Conservation (phyloP, 2,888 invertebrate genomes). For the Ernsta delagoae region DNA sequence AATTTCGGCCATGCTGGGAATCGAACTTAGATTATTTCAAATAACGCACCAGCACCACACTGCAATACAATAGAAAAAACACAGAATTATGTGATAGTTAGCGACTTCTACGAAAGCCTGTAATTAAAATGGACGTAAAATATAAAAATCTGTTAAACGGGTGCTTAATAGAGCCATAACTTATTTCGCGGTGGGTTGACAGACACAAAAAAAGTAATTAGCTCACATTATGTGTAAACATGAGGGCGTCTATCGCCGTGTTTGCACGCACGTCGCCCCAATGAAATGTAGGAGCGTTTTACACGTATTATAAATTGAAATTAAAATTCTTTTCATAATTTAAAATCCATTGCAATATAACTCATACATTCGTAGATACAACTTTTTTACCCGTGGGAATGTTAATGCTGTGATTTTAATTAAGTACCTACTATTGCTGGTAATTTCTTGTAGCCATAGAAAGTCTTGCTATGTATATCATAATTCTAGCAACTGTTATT, state of each 20-base stretch:
- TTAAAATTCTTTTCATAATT: constrained; percentile 28
- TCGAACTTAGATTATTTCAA: not conserved
- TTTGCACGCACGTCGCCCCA: constrained; percentile 64
- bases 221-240: constrained; percentile 71
- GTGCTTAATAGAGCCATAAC: constrained; percentile 59
- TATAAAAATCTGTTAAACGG: constrained; percentile 31
- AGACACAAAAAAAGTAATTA: constrained; percentile 65
- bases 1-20: not conserved
- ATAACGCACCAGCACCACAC: not conserved
- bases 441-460: too few relatives aligned
- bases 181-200: constrained; percentile 52
- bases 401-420: too few relatives aligned
- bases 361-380: too few relatives aligned
- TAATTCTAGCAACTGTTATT: too few relatives aligned
- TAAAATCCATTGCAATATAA: not conserved
- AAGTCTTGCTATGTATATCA: too few relatives aligned
- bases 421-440: too few relatives aligned
- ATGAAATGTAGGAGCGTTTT: constrained; percentile 16
- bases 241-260: constrained; percentile 69
- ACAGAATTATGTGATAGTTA: not conserved
- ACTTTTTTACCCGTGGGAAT: too few relatives aligned
- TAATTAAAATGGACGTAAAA: constrained; percentile 18
- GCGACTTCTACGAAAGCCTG: not conserved
- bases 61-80: too few relatives aligned
- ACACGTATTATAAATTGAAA: constrained; percentile 23